Evolutionary conservation across 2,113 vertebrate species (phyloP), one percentile per base, ranked within the genome.

Genomic region (Sapayoa aenigma): DNA sequence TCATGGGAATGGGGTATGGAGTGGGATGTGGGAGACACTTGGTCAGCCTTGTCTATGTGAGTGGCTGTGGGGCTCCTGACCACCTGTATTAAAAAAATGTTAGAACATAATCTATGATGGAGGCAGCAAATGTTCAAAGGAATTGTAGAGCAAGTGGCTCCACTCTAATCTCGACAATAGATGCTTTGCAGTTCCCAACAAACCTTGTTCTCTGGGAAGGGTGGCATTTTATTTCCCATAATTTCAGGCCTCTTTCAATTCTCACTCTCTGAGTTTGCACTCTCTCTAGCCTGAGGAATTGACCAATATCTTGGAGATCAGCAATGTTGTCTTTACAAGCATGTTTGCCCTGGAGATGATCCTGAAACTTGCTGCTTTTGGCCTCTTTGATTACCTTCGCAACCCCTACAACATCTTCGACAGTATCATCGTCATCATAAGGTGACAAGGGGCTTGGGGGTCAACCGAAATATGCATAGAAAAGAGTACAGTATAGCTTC

Each of bases 341-440:
- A 99, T 99, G 99, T 99, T 99, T 56, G 99, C 99, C 68, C 90
- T 99, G 97, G 99, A 99, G 98, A 99, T 99, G 99, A 98, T 99
- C 92, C 98, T 99, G 87, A 99, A 99, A 94, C 96, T 99, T 85
- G 98, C 99, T 0, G 99, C 99, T 21, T 99, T 99, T 20, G 99
- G 99, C 47, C 98, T 98, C 60, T 99, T 99, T 37, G 98, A 95
- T 97, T 99, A 99, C 96, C 97, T 99, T 95, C 98, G 99, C 72
- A 99, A 99, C 82, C 99, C 99, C 13, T 99, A 99, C 97, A 99
- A 99, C 81, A 99, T 99, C 84, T 99, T 99, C 14, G 99, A 99
- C 92, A 99, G 99, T 71, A 95, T 99, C 97, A 99, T 99, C 16
- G 99, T 99, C 87, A 99, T 99, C 96, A 99, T 99, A 97, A 99